A percentile compares a stretch with the other conserved stretches of the same genome.
phyloP scores from a whole-genome alignment of 2,888 invertebrate genomes.

The Heliconius erato region DNA sequence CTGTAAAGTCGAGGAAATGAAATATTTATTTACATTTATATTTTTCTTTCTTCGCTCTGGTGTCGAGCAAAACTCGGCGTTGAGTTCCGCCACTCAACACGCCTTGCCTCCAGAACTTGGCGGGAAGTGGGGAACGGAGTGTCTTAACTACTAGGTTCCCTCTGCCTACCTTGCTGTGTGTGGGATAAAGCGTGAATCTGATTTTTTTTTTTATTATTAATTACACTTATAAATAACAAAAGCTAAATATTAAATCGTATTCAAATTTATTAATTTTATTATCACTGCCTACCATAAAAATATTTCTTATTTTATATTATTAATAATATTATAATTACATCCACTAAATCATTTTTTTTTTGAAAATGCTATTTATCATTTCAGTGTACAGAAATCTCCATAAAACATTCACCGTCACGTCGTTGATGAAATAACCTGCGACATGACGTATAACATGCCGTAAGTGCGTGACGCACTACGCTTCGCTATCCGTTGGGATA shows the following conservation, averaged over 20 bases:
- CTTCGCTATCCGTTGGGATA: constrained; percentile 20
- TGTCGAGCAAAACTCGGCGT: too few species aligned
- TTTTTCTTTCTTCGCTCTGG: too few species aligned
- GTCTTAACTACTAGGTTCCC: too few species aligned
- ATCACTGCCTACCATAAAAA: background rate
- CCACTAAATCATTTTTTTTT: background rate
- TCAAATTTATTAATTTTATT: background rate
- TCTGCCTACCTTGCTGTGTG: too few species aligned
- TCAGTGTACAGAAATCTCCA: background rate
- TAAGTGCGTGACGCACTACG: constrained; percentile 37
- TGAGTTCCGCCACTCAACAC: too few species aligned
- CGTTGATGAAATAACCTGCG: constrained; percentile 20
- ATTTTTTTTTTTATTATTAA: background rate
- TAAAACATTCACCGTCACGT: constrained; percentile 29
- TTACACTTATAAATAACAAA: background rate
- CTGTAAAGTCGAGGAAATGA: too few species aligned
- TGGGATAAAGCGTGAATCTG: too few species aligned
- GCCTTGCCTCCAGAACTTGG: too few species aligned
- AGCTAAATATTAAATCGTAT: background rate
- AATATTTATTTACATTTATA: too few species aligned
- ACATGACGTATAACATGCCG: constrained; percentile 21
- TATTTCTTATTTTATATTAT: too few species aligned
- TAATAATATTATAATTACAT: too few species aligned
- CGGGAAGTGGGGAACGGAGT: too few species aligned
- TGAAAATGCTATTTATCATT: background rate